Percentiles rank a stretch among this genome's conserved stretches.
phyloP scores from a whole-genome alignment of 2,797 vertebrate genomes.

The Cacajao melanocephalus region DNA sequence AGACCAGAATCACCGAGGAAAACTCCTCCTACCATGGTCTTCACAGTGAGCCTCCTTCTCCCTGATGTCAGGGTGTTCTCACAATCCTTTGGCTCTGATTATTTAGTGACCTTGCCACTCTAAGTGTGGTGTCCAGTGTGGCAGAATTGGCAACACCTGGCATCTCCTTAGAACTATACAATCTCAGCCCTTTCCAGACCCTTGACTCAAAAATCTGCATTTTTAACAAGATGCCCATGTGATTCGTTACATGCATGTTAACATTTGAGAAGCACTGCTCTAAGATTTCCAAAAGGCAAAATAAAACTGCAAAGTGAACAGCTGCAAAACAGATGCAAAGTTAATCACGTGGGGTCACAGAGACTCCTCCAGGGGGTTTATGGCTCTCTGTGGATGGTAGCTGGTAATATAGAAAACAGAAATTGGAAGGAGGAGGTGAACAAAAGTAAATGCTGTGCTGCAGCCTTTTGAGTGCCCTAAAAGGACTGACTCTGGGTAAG shows the following conservation, averaged over 20 bases:
- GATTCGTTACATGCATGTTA: not conserved
- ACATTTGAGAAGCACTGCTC: not conserved
- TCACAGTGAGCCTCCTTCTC: not conserved
- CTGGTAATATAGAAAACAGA: slow-evolving; percentile 56
- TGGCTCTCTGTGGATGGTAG: slow-evolving; percentile 63
- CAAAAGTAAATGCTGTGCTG: not conserved
- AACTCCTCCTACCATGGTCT: not conserved
- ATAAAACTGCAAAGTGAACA: slow-evolving; percentile 64
- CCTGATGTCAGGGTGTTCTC: not conserved
- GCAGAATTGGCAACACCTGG: not conserved
- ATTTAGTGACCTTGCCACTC: slow-evolving; percentile 39
- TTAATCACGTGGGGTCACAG: not conserved
- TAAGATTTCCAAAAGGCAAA: slow-evolving; percentile 55
- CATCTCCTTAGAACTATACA: not conserved
- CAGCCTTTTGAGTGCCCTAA: not conserved
- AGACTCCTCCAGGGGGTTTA: slow-evolving; percentile 56
- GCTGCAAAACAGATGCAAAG: slow-evolving; percentile 83
- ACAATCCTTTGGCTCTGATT: slow-evolving; percentile 50
- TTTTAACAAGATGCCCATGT: slow-evolving; percentile 33
- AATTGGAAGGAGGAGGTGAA: slow-evolving; percentile 9
- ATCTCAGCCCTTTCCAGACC: not conserved
- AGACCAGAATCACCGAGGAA: not conserved
- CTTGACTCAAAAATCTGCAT: not conserved
- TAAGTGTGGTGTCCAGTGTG: not conserved
- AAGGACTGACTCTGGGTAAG: not conserved